Base-by-base conservation (phyloP, 1,140 invertebrate species). In the Scaptomyza hsui region DNA sequence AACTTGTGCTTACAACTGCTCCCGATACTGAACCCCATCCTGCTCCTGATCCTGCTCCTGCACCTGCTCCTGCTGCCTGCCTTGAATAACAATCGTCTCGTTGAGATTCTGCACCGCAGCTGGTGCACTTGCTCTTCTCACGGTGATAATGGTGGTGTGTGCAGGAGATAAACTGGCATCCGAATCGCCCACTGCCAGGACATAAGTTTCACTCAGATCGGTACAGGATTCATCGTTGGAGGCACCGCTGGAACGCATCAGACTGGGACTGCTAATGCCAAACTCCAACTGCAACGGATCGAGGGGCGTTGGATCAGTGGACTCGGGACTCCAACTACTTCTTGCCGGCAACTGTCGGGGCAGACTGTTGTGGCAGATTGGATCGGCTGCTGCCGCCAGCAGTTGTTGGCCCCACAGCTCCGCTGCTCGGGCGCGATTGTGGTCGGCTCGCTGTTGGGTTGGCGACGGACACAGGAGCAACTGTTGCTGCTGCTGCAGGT, bases 341-440 rank as follows among this genome's bases (percentile, higher is more conserved):
- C 78, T 91, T 91, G 75, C 73, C 72, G 72, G 85, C 57, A 70
- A 73, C 45, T 72, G 85, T 3, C 90, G 89, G 12, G 91, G 91
- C 56, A 88, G 90, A 68, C 90, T 91, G 90, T 91, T 91, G 89
- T 78, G 89, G 61, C 89, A 91, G 12, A 83, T 69, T 19, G 88
- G 78, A 90, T 89, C 78, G 80, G 72, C 67, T 60, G 63, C 72
- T n/a, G 79, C 78, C 77, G 89, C 71, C 35, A 59, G 76, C 15
- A 89, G 65, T 35, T 90, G 81, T 42, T 83, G 82, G 12, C 88
- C 90, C 91, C 91, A 91, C 52, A 91, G 72, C 41, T 74, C 88
- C 72, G 37, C 82, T 74, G 91, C 91, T 45, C 79, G 88, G 45
- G 80, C 83, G 75, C 80, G 89, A 59, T 91, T 91, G 86, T 77